Evolutionary conservation across 1,140 invertebrate species (phyloP), one percentile per base, ranked within the genome.

Genomic region (Drosophila punjabiensis): DNA sequence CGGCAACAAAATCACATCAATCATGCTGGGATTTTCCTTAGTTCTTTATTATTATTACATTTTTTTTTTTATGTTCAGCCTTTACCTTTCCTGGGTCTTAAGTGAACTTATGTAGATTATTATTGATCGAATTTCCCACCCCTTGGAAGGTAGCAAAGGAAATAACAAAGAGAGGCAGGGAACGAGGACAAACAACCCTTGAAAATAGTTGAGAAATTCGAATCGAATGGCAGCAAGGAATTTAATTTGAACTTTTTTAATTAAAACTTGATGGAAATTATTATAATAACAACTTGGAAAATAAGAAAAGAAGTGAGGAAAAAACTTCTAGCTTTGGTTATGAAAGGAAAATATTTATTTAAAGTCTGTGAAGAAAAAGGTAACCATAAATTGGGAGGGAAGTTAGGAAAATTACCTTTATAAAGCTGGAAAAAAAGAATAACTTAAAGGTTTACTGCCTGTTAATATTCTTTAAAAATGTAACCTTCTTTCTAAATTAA

Each of bases 61-160:
- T 53, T 53, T 3, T 56, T 11, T 56, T 58, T 28, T 20, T 53
- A 30, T n/a, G 24, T 50, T 30, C 28, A 30, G 24, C 35, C 13
- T 18, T 82, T 68, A 59, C 30, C 41, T 63, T 60, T 53, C 55
- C 55, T 53, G 61, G 50, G 65, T 78, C 65, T 80, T 85, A 86
- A 79, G 63, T 71, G 65, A 85, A 76, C 83, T 82, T 80, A 70
- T 81, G 81, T 76, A 84, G 78, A 87, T 70, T 81, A 88, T 87
- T 81, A 84, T 84, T 88, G 84, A 88, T 89, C 79, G 85, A 89
- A 81, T 79, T 59, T 55, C 52, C 71, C 68, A 74, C 71, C 71
- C 56, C 68, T 43, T 39, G 43, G 13, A 33, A 30, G 47, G 67
- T 24, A 11, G 18, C 30, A 30, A 30, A 7, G 30, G 18, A 50